Percentiles rank a stretch among this genome's conserved stretches.
These are phyloP conservation scores for Zoroaster sp. DNA, from an alignment of 53 echinoderm and acorn worm genomes.

Conservation along the genomic window DNA sequence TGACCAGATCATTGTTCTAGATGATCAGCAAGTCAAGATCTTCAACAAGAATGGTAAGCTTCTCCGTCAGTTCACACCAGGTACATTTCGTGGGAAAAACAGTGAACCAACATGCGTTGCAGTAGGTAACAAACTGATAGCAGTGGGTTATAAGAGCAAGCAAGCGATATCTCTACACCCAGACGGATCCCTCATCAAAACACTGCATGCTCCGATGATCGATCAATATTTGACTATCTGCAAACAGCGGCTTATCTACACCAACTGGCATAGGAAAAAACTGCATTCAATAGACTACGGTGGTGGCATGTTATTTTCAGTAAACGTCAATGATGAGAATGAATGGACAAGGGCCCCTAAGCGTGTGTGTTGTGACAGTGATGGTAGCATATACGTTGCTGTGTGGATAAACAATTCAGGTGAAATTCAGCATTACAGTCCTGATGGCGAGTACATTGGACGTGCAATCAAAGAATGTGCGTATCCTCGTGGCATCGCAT, in stretches of 20 bases:
- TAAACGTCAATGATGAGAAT: background rate
- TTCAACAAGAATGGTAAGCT: background rate
- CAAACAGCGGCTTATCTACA: background rate
- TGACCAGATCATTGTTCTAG: background rate
- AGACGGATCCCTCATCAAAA: background rate
- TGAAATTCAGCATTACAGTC: slow-evolving; percentile 1
- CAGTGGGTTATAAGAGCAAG: background rate
- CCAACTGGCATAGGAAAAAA: background rate
- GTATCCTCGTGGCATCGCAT: background rate
- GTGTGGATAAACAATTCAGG: background rate
- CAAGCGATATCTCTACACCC: background rate
- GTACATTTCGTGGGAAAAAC: background rate
- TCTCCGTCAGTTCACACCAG: background rate
- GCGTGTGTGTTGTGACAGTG: slow-evolving; percentile 10
- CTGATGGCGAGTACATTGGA: background rate
- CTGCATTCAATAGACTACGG: background rate
- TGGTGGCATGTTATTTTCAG: background rate
- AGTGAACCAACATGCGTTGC: background rate
- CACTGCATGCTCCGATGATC: background rate
- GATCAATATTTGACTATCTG: background rate
- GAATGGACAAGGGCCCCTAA: background rate
- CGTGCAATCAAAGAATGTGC: background rate
- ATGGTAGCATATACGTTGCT: slow-evolving; percentile 8
- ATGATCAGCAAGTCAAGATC: background rate
- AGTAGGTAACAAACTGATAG: background rate